phyloP scores from a whole-genome alignment of 2,113 vertebrate genomes.

The Burhinus bistriatus region DNA sequence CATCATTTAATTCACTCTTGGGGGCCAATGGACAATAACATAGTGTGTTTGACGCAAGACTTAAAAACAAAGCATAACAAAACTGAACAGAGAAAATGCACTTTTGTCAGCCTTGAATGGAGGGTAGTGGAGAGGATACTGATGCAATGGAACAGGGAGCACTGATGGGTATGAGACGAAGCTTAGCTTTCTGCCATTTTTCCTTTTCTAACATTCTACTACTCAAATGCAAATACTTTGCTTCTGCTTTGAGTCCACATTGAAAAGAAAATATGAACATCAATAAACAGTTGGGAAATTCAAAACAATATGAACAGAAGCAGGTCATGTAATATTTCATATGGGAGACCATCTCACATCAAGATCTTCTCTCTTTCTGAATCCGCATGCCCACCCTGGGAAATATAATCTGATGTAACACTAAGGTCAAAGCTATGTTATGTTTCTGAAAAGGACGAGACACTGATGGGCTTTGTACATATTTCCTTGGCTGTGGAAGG shows the following conservation, averaged over 20 bases:
- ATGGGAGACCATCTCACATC: neutral
- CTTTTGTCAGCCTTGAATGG: neutral
- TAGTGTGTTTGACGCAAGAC: neutral
- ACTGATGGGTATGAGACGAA: neutral
- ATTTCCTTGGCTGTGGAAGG: neutral
- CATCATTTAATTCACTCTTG: constrained; percentile 21
- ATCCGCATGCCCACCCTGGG: neutral
- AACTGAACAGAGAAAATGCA: neutral
- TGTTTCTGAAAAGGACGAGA: neutral
- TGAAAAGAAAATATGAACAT: neutral
- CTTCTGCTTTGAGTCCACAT: neutral
- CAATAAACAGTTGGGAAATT: neutral
- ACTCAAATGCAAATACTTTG: neutral
- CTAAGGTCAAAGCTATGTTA: neutral
- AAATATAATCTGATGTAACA: neutral
- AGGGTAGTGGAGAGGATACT: neutral
- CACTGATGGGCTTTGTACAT: rapidly evolving
- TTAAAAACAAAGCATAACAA: neutral
- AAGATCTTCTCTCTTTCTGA: neutral
- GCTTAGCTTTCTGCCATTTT: neutral
- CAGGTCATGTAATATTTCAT: neutral
- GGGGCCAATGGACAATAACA: neutral
- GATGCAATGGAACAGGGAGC: neutral
- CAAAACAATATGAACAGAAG: neutral
- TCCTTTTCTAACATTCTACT: neutral